Conservation (phyloP, 2,888 invertebrate species). For the Macrophya alboannulata region DNA sequence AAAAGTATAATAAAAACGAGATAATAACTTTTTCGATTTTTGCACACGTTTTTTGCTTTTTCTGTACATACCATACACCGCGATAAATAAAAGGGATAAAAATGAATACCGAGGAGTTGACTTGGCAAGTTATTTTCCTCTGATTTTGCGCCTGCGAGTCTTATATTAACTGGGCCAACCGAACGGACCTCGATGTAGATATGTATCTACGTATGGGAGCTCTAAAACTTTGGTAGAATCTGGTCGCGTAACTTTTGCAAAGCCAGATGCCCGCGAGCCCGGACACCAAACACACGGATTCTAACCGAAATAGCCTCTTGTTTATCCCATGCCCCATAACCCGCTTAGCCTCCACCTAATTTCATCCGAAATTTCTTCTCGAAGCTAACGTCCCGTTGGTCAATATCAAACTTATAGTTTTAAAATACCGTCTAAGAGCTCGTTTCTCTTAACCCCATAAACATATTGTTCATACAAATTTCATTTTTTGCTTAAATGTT, state of each 20-base stretch:
- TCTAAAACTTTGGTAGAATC: conserved; percentile 43
- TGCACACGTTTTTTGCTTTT: neutral
- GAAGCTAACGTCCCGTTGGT: neutral
- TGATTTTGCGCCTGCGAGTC: neutral
- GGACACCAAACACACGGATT: conserved; percentile 43
- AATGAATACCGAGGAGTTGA: neutral
- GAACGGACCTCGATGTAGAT: conserved; percentile 11
- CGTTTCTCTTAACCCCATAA: conserved; percentile 1
- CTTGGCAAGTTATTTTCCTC: conserved; percentile 12
- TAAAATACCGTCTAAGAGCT: neutral
- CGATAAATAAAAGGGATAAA: too few species aligned
- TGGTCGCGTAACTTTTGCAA: conserved; percentile 53
- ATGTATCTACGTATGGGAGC: neutral
- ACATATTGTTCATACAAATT: too few species aligned
- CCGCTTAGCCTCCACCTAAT: conserved; percentile 35
- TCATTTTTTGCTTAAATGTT: neutral
- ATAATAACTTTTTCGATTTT: neutral
- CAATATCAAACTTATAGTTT: neutral
- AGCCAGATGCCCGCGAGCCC: conserved; percentile 47
- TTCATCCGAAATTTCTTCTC: conserved; percentile 28
- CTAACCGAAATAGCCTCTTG: conserved; percentile 51
- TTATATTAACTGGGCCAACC: conserved; percentile 48
- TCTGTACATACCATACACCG: neutral
- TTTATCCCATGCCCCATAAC: conserved; percentile 48
- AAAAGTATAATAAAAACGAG: too few species aligned